Evolutionary conservation across 2,113 vertebrate species (phyloP), one percentile per base, ranked within the genome.

Genomic region (Brienomyrus brachyistius): DNA sequence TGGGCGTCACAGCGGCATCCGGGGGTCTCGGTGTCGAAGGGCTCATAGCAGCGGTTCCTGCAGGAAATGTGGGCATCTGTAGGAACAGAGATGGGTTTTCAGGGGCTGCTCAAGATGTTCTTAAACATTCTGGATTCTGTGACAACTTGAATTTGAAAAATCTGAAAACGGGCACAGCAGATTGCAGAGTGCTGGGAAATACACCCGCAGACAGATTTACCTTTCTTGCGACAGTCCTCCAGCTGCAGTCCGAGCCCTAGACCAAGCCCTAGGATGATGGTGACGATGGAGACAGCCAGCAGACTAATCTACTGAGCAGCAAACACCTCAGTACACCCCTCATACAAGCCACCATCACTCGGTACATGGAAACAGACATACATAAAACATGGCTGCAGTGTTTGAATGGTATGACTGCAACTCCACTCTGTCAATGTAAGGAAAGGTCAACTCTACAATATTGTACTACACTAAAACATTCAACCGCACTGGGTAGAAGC

Each of bases 221-320:
- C 94, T 93, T 93, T 90, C 40, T 92, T 91, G 54, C 13, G 91
- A 90, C 94, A 95, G 88, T 89, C 90, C 85, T 94, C 88, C 91
- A 94, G 89, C 4, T 94, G 94, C 82, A 96, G 90, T 27, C 95
- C 95, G 0, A 96, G 92, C 4, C 95, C 95, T 0, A 95, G 91
- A 50, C 94, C 95, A 0, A 96, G 93, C 10, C 94, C 95, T 1
- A 96, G 90, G 77, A 95, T 93, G 4, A 96, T 70, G 4, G 83
- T 91, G n/a, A 95, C 92, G 1, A 95, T 77, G 0, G 91, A 88
- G 2, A 92, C 90, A 1, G 95, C 91, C 87, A 94, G 84, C 50
- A 91, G 70, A 17, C 92, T 92, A 0, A 95, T 91, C 95, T 96
- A 89, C 43, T 70, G 11, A 77, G 77, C 84, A 90, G 45, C 5